Evolutionary conservation across 2,797 vertebrate species (phyloP), one percentile per base, ranked within the genome.

Genomic region (Coregonus sp.): DNA sequence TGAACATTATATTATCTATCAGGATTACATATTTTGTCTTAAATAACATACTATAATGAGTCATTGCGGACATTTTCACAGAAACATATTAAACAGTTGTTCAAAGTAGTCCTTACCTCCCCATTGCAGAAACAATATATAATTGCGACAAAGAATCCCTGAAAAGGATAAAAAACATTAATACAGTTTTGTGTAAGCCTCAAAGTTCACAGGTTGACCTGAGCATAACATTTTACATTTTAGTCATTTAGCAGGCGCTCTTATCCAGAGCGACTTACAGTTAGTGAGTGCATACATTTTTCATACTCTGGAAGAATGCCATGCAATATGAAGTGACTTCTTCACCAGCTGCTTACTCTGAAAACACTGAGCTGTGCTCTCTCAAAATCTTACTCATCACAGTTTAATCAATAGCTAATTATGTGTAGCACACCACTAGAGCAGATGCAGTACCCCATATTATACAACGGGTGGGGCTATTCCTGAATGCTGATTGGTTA

Each of bases 111-210:
- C 0, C 95, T 94, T 89, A 99, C 98, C 97, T 99, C 98, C 59
- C 98, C 98, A 0, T 99, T 99, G 92, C 97, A 99, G 93, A 99
- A 99, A 91, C 98, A 99, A 93, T 99, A 99, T 90, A 99, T 99
- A 83, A 99, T 98, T 80, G 98, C 97, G 6, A 99, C 97, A 76
- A 99, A 96, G 91, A 99, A 98, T 87, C 98, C 98, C 98, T 99
- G 89, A 0, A 76, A 86, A 88, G 78, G 89, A 66, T 83, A 77
- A 0, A 29, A 71, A 52, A 6, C 25, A 71, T 52, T 5, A 63
- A 12, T 11, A 12, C 20, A 63, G 11, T 63, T 25, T 25, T 25
- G 56, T 2, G 4, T 20, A 47, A 11, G 56, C n/a, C 54, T 59
- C 5, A 59, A 18, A 59, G 18, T 16, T 20, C 56, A 59, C 56